phyloP scores from a whole-genome alignment of 2,113 vertebrate species.

The Nothocercus julius region DNA sequence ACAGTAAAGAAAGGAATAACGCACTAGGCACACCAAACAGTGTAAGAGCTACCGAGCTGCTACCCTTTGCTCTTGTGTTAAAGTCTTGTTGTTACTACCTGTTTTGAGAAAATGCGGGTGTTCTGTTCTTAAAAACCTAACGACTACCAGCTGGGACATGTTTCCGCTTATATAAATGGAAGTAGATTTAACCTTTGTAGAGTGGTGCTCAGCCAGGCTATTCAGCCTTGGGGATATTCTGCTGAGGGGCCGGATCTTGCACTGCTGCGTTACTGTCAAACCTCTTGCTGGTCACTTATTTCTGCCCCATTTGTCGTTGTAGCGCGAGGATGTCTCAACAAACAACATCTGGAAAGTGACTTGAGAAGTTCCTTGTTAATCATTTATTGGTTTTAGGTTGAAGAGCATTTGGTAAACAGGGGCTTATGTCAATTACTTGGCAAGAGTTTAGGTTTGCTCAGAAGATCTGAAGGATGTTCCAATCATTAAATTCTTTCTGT shows the following conservation, averaged over 20 bases:
- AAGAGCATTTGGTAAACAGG: constrained; percentile 60
- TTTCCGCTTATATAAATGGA: constrained; percentile 29
- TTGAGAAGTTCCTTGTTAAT: constrained; percentile 69
- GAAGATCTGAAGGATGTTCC: constrained; percentile 45
- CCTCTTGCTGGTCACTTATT: constrained; percentile 62
- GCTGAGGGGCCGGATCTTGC: constrained; percentile 42
- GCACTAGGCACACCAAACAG: constrained; percentile 68
- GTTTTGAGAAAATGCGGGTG: constrained; percentile 70
- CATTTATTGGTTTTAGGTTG: constrained; percentile 53
- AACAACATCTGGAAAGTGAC: constrained; percentile 72
- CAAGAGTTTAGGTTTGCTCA: constrained; percentile 45
- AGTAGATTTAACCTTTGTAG: constrained; percentile 61
- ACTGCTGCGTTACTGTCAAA: constrained; percentile 31
- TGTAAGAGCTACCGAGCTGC: constrained; percentile 62
- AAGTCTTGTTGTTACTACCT: constrained; percentile 72
- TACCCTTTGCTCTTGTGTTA: constrained; percentile 75
- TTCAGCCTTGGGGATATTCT: constrained; percentile 60
- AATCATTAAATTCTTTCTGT: constrained; percentile 57
- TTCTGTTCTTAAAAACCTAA: constrained; percentile 66
- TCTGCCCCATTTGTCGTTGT: constrained; percentile 78
- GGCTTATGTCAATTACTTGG: constrained; percentile 40
- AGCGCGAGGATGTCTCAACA: constrained; percentile 73
- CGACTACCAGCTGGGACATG: constrained; percentile 66
- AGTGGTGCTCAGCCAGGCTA: constrained; percentile 53
- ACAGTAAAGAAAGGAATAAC: constrained; percentile 57